These are phyloP conservation scores for Phoxinus dragarum DNA, from an alignment of 2,797 vertebrate species.

Conservation along the genomic window DNA sequence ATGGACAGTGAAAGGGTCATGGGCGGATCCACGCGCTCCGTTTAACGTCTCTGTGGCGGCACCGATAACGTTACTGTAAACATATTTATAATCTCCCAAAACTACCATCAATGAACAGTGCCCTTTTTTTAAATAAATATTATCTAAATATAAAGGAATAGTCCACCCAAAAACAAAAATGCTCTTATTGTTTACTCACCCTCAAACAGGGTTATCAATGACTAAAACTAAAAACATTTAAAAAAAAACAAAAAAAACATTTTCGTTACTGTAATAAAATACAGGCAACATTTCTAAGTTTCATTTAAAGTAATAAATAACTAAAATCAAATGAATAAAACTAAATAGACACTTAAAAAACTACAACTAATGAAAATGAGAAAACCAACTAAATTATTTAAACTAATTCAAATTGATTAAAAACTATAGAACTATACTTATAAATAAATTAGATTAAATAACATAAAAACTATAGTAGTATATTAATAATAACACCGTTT, in stretches of 20 bases:
- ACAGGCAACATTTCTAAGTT: not conserved
- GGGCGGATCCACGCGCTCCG: not conserved
- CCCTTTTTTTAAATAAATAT: not conserved
- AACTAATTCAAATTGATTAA: not conserved
- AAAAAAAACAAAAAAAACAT: no score
- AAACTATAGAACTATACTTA: no score
- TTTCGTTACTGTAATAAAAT: not conserved
- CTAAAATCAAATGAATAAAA: not conserved
- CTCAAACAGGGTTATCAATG: not conserved
- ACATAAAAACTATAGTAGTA: not conserved
- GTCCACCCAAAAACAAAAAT: constrained; percentile 1
- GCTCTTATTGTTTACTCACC: not conserved
- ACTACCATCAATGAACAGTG: not conserved
- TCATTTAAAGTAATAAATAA: not conserved
- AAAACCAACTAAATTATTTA: not conserved
- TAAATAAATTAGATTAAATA: not conserved
- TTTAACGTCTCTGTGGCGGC: not conserved
- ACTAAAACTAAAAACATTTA: not conserved
- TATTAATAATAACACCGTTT: not conserved
- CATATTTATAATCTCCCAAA: not conserved
- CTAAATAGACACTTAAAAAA: not conserved
- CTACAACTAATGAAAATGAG: not conserved
- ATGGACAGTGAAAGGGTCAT: constrained; percentile 32
- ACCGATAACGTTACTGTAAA: constrained; percentile 13
- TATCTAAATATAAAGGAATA: not conserved